A percentile compares a stretch with the other conserved stretches of the same genome.
Conservation (phyloP, 2,113 vertebrate species). For the Barbus barbus region DNA sequence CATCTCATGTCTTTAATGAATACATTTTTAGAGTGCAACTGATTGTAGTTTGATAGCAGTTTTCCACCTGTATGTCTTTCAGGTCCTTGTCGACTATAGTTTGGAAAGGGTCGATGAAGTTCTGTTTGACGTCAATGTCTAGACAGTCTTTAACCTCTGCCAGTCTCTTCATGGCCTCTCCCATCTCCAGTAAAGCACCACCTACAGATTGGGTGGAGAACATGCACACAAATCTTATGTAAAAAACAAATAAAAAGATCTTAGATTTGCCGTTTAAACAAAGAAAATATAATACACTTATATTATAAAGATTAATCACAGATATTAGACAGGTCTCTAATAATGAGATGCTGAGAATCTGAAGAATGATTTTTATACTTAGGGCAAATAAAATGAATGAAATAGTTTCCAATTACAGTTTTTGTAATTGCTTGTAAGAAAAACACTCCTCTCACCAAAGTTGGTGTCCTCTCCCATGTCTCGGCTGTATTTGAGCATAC, state of each 20-base stretch:
- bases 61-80: constrained; percentile 92
- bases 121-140: constrained; percentile 98
- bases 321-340: not conserved
- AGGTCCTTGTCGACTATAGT: constrained; percentile 94
- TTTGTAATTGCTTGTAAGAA: not conserved
- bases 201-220: constrained; percentile 69
- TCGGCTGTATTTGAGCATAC: constrained; percentile 89
- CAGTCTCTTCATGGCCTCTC: constrained; percentile 92
- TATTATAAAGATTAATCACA: not conserved
- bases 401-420: not conserved
- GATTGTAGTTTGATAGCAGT: not conserved
- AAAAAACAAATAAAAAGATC: not conserved
- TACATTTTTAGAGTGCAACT: not conserved
- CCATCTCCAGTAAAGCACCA: constrained; percentile 86
- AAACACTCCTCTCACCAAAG: constrained; percentile 82
- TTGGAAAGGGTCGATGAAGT: constrained; percentile 96
- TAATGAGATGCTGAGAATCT: not conserved
- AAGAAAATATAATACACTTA: not conserved
- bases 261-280: not conserved
- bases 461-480: constrained; percentile 91
- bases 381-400: not conserved
- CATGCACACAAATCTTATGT: not conserved
- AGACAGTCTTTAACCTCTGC: constrained; percentile 92
- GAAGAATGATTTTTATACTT: not conserved
- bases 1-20: too few species aligned